phyloP scores from a whole-genome alignment of 2,113 vertebrate genomes.

The Mionectes macconnelli region DNA sequence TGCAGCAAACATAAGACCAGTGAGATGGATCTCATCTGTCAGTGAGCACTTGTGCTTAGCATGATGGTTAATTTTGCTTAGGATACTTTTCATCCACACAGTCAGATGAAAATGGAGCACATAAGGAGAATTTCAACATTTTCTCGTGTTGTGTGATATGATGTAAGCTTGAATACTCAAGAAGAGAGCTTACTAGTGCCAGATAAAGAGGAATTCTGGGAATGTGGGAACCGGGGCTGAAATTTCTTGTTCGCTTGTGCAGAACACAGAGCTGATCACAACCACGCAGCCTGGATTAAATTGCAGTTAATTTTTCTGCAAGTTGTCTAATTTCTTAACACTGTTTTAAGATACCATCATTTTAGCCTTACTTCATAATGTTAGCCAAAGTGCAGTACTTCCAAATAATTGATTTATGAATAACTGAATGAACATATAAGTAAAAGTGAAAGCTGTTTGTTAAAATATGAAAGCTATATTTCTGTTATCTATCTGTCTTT shows the following conservation, averaged over 20 bases:
- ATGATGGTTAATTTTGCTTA: background rate
- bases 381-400: background rate
- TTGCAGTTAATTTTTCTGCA: background rate
- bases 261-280: background rate
- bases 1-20: background rate
- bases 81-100: background rate
- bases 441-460: background rate
- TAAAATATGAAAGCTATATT: background rate
- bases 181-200: background rate
- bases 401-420: background rate
- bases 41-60: background rate
- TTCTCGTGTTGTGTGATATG: background rate
- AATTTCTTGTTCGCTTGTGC: background rate
- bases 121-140: background rate
- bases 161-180: background rate
- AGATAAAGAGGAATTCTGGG: background rate
- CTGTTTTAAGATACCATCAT: background rate
- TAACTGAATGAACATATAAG: background rate
- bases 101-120: background rate
- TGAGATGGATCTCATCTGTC: background rate
- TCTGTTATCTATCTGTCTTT: background rate
- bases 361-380: background rate
- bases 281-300: background rate
- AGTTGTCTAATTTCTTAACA: background rate
- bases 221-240: background rate